Conservation (phyloP, 2,113 vertebrate genomes). For the Halcyon senegalensis region DNA sequence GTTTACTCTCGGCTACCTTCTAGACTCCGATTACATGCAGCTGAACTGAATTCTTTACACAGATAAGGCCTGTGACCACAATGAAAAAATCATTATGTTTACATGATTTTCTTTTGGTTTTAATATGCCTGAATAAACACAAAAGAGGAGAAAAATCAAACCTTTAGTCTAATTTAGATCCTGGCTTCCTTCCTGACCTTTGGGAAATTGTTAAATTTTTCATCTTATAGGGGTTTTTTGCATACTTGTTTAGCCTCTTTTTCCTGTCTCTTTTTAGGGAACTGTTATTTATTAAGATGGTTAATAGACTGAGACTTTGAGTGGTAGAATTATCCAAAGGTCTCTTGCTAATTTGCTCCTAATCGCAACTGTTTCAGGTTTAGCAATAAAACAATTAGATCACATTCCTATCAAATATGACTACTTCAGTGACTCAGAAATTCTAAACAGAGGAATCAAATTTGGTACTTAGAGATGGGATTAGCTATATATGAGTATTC, state of each 20-base stretch:
- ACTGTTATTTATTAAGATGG: conserved; percentile 49
- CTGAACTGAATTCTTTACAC: neutral
- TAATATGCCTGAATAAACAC: neutral
- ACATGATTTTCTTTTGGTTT: neutral
- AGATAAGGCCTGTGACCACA: neutral
- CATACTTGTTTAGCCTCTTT: conserved; percentile 25
- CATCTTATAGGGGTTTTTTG: neutral
- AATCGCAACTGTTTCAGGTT: conserved; percentile 57
- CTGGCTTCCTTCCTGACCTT: conserved; percentile 47
- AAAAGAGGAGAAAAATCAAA: conserved; percentile 5
- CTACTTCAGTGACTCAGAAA: conserved; percentile 35
- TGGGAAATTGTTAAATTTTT: conserved; percentile 39
- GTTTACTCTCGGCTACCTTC: neutral
- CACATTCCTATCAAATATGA: conserved; percentile 25
- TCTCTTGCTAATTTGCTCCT: conserved; percentile 51
- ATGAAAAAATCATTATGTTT: neutral
- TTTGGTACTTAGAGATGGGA: neutral
- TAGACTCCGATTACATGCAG: neutral
- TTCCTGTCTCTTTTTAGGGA: conserved; percentile 44
- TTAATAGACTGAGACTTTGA: conserved; percentile 53
- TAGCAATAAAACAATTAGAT: conserved; percentile 59
- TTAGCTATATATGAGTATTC: neutral
- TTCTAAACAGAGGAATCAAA: conserved; percentile 4
- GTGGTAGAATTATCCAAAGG: conserved; percentile 63
- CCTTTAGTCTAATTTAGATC: neutral